Conservation (phyloP, 1,140 invertebrate species). For the Pseudomyrmex cubaensis region DNA sequence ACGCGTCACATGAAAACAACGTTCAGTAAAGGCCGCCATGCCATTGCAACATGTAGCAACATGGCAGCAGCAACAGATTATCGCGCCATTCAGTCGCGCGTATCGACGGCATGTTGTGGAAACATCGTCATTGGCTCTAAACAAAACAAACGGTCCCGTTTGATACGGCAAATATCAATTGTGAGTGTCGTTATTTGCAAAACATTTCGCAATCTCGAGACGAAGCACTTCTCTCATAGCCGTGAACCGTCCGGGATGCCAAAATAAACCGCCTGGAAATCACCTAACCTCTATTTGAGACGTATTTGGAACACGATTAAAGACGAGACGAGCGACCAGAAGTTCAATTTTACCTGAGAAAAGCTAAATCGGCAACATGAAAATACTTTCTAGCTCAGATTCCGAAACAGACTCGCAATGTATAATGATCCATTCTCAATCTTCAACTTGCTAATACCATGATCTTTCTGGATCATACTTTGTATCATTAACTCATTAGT, state of each 20-base stretch:
- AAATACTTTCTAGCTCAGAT: background rate
- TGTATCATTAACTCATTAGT: background rate
- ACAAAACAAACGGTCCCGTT: slow-evolving; percentile 19
- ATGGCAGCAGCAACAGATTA: slow-evolving; percentile 47
- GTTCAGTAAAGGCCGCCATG: slow-evolving; percentile 53
- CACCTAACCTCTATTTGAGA: slow-evolving; percentile 16
- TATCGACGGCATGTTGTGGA: slow-evolving; percentile 1
- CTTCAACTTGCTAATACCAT: background rate
- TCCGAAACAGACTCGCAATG: background rate
- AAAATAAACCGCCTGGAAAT: background rate
- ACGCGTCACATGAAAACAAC: slow-evolving; percentile 44
- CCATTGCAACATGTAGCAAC: background rate
- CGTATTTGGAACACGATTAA: background rate
- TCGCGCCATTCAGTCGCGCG: slow-evolving; percentile 31
- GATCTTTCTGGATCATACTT: background rate
- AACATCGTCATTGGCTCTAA: slow-evolving; percentile 4
- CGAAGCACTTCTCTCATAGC: background rate
- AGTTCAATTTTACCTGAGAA: background rate
- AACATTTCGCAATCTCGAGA: background rate
- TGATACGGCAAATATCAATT: slow-evolving; percentile 23
- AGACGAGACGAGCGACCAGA: background rate
- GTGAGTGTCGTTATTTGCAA: slow-evolving; percentile 26
- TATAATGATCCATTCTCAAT: background rate
- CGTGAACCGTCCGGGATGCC: background rate
- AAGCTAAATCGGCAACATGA: background rate